phyloP scores from a whole-genome alignment of 2,113 vertebrate genomes.

The Forbesichthys papilliferus region DNA sequence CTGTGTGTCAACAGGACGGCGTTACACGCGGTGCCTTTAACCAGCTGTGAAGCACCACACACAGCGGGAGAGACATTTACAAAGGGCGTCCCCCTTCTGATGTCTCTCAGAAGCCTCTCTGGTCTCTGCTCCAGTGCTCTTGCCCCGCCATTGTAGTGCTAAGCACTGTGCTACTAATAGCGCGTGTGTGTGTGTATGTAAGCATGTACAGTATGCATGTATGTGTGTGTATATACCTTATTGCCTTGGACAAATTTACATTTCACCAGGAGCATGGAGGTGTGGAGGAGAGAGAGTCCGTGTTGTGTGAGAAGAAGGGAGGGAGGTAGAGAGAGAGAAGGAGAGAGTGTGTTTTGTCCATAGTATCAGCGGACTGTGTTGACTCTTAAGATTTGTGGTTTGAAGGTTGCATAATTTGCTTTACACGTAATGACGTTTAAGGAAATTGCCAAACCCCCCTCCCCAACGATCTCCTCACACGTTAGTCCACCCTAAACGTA shows the following conservation, averaged over 20 bases:
- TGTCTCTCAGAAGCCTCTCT: constrained; percentile 71
- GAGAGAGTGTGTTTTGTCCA: constrained; percentile 34
- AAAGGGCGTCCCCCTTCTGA: constrained; percentile 78
- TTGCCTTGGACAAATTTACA: constrained; percentile 69
- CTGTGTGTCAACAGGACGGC: constrained; percentile 72
- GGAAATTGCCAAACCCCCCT: constrained; percentile 53
- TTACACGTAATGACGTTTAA: constrained; percentile 54
- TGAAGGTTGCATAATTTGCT: constrained; percentile 56
- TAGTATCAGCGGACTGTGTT: constrained; percentile 30
- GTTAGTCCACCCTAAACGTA: constrained; percentile 47
- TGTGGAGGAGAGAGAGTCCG: constrained; percentile 17
- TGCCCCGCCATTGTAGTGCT: constrained; percentile 74
- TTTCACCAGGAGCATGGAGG: constrained; percentile 53
- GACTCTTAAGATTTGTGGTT: constrained; percentile 38
- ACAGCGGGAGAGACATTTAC: constrained; percentile 78
- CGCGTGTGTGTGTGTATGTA: constrained; percentile 26
- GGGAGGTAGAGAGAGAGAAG: neutral
- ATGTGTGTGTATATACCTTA: constrained; percentile 51
- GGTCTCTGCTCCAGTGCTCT: constrained; percentile 75
- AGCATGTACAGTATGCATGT: neutral
- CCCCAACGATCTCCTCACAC: constrained; percentile 35
- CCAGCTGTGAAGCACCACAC: constrained; percentile 78
- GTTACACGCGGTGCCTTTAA: constrained; percentile 75
- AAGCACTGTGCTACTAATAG: constrained; percentile 72
- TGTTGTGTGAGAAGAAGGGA: neutral